Conservation (phyloP, 2,113 vertebrate genomes). For the Sinocyclocheilus anophthalmus region DNA sequence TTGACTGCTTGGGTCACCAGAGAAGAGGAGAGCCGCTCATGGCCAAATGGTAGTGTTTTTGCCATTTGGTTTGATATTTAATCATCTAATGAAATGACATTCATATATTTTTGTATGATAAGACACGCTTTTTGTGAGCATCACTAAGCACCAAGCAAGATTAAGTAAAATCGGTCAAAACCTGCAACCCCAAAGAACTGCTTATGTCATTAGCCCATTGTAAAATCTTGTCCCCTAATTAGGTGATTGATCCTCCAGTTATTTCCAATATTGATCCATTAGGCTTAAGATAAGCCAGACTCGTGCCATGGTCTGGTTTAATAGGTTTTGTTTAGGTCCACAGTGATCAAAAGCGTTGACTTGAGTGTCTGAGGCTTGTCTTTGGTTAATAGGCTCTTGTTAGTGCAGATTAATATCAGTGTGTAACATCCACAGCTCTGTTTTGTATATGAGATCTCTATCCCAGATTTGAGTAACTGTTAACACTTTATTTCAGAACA, state of each 20-base stretch:
- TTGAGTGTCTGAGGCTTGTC: neutral
- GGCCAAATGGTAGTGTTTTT: neutral
- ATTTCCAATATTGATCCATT: constrained; percentile 49
- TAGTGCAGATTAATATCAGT: neutral
- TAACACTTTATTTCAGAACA: neutral
- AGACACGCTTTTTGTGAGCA: neutral
- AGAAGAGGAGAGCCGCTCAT: neutral
- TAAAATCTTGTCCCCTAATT: constrained; percentile 58
- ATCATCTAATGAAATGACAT: neutral
- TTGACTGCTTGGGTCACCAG: constrained; percentile 64
- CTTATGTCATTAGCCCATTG: neutral
- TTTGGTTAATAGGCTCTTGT: too few species aligned
- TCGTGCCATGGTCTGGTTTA: constrained; percentile 44
- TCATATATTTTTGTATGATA: neutral
- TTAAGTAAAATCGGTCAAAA: neutral
- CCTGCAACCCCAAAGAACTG: neutral
- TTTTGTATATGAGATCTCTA: neutral
- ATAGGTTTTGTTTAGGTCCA: constrained; percentile 22
- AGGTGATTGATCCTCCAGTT: constrained; percentile 65
- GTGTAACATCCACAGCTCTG: neutral
- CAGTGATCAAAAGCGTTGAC: neutral
- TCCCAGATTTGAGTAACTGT: neutral
- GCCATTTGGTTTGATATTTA: neutral
- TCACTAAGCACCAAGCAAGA: neutral
- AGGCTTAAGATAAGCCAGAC: constrained; percentile 55